Base-by-base conservation (phyloP, 64 coral and sea anemone species). In the Porites lutea region DNA sequence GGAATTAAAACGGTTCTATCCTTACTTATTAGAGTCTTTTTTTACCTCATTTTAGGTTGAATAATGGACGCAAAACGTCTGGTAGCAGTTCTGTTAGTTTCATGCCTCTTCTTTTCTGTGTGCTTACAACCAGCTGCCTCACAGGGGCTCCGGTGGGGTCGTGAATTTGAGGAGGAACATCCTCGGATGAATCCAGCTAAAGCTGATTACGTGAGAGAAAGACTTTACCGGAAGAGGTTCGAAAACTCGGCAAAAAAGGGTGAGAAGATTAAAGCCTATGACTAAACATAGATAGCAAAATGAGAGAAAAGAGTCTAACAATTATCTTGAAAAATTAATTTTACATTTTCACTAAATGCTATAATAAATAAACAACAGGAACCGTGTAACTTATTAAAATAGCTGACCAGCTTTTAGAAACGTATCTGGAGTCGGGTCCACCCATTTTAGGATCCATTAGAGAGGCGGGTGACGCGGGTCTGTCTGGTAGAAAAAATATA, bases 131-230 rank as follows among this genome's bases (percentile, higher is more conserved):
- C 81, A 2, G 63, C 62, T n/a, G 15, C 18, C 47, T 84, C 81
- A 50, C 81, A 84, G 64, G 81, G 81, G 9, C 46, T 84, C 9
- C 81, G 81, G 19, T 84, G 81, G 81, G 81, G 81, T 68, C 18
- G 81, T 22, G 81, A 84, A 47, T 84, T 51, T 84, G 63, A 84
- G 52, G 81, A 84, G 6, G 81, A 84, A 52, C 0, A 51, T 52
- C 61, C 61, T 18, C 60, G 59, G n/a, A 20, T 51, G 44, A 64
- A 52, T 9, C 5, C 59, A 22, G 48, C 69, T 2, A 84, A 84
- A 68, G 19, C 81, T 51, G 81, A 68, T 69, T 84, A 68, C 64
- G 19, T 68, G 7, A 84, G 62, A 48, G 20, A 16, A 13, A 84
- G 52, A 23, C 19, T 51, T 3, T 50, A 51, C 45, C 45, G 52